Evolutionary conservation across 2,888 invertebrate genomes (phyloP).

Genomic region (Machimus atricapillus): DNA sequence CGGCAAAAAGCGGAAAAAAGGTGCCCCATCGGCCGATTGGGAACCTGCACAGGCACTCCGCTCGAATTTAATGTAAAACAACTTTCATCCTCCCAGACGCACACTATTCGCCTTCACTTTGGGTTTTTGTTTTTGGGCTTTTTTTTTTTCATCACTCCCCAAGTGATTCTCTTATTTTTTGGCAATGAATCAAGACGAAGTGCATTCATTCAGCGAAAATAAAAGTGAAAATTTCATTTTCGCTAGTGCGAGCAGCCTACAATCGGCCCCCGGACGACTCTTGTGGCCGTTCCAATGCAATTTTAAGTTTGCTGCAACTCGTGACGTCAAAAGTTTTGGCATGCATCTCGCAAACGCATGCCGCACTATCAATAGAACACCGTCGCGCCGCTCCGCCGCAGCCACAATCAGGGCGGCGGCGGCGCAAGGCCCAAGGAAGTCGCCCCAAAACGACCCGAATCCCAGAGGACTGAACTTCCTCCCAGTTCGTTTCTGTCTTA

Average conservation of each 20-base stretch:
- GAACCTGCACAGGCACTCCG: background rate
- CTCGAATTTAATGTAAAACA: background rate
- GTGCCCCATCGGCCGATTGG: background rate
- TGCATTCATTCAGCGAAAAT: constrained; percentile 36
- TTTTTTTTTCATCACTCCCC: background rate
- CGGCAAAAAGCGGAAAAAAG: background rate
- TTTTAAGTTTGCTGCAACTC: background rate
- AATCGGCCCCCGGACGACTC: background rate
- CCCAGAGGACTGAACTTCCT: background rate
- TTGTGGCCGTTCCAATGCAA: background rate
- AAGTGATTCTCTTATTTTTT: constrained; percentile 18
- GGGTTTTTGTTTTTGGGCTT: background rate
- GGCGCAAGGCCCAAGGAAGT: background rate
- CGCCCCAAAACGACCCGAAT: background rate
- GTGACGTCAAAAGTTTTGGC: constrained; percentile 32
- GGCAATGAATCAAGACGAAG: constrained; percentile 6
- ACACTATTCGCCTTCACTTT: constrained; percentile 5
- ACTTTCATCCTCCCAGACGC: constrained; percentile 24
- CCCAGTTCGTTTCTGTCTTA: background rate
- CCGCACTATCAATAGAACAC: constrained; percentile 22
- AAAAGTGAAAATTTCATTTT: constrained; percentile 32
- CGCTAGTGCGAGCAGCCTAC: background rate
- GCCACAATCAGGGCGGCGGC: background rate
- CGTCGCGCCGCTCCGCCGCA: background rate
- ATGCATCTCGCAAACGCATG: background rate